Percentiles rank a stretch among this genome's conserved stretches.
Conservation (phyloP, 2,797 vertebrate genomes). For the Carduelis carduelis region DNA sequence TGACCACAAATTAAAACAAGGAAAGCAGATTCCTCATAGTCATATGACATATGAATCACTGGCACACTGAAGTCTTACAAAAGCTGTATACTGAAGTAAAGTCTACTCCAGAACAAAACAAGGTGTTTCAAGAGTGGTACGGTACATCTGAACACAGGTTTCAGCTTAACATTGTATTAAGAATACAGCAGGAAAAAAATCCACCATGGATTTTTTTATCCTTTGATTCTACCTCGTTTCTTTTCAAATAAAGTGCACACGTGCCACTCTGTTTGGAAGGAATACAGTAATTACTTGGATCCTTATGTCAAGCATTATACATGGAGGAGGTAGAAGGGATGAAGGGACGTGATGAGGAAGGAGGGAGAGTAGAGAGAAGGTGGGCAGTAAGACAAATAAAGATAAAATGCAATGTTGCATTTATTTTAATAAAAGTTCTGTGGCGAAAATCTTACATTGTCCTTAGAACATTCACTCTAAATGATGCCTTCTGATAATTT, state of each 20-base stretch:
- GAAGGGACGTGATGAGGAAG: background rate
- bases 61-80: background rate
- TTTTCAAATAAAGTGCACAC: background rate
- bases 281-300: background rate
- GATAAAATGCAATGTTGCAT: background rate
- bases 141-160: background rate
- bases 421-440: conserved; percentile 21
- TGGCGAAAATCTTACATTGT: background rate
- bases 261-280: background rate
- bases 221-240: background rate
- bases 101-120: background rate
- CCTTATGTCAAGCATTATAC: background rate
- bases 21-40: background rate
- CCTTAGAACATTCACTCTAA: conserved; percentile 60
- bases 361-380: background rate
- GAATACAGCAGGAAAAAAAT: background rate
- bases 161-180: background rate
- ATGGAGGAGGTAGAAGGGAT: background rate
- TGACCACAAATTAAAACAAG: background rate
- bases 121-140: background rate
- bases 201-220: background rate
- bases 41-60: accelerated
- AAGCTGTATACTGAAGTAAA: background rate
- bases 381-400: background rate
- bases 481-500: conserved; percentile 68